These are phyloP conservation scores for Epistrophe eligans DNA, from an alignment of 2,888 invertebrate genomes.

Conservation along the genomic window DNA sequence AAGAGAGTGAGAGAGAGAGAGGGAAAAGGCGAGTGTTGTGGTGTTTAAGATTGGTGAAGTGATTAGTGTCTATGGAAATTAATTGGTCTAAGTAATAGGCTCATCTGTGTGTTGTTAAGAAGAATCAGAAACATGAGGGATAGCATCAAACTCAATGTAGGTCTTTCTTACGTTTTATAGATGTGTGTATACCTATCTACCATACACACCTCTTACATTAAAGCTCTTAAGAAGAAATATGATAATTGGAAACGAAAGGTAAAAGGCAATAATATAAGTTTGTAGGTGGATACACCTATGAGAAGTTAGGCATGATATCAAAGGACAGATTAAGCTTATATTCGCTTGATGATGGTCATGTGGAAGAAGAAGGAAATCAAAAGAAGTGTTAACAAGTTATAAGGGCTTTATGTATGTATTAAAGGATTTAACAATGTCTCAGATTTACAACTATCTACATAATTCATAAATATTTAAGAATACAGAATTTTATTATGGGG, in stretches of 20 bases:
- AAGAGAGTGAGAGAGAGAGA: background rate
- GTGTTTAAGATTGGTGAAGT: constrained; percentile 56
- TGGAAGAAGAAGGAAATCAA: background rate
- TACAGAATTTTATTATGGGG: constrained; percentile 4
- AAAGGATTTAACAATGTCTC: background rate
- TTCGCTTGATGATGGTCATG: constrained; percentile 30
- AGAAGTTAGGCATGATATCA: constrained; percentile 5
- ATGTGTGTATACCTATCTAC: background rate
- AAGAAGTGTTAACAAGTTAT: constrained; percentile 29
- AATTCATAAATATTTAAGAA: background rate
- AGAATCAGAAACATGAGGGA: constrained; percentile 46
- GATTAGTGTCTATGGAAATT: constrained; percentile 73
- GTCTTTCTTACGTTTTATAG: background rate
- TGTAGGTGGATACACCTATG: constrained; percentile 8
- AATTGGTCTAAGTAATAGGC: constrained; percentile 69
- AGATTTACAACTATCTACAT: background rate
- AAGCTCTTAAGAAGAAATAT: constrained; percentile 25
- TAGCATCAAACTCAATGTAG: background rate
- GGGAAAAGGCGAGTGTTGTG: background rate
- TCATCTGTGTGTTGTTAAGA: constrained; percentile 47
- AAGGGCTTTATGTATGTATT: background rate
- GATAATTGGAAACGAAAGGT: constrained; percentile 37
- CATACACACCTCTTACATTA: too few relatives aligned
- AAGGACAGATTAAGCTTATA: constrained; percentile 27
- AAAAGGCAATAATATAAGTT: constrained; percentile 20